Percentiles rank a stretch among this genome's conserved stretches.
phyloP scores from a whole-genome alignment of 2,797 vertebrate species.

The Avahi laniger region DNA sequence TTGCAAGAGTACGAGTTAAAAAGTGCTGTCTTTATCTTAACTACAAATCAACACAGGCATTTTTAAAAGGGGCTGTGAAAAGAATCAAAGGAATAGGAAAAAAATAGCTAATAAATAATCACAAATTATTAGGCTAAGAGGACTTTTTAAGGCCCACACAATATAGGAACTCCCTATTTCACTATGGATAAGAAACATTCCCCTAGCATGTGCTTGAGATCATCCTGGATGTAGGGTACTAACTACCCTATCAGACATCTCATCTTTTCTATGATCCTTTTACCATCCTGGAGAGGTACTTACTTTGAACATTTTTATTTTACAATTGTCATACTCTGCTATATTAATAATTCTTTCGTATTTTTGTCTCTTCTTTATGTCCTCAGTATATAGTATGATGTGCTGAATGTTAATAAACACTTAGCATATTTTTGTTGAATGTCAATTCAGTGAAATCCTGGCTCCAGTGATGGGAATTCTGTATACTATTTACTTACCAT shows the following conservation, averaged over 20 bases:
- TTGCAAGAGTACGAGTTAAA: background rate
- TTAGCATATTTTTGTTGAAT: background rate
- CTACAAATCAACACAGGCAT: background rate
- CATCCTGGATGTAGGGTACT: background rate
- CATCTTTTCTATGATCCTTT: background rate
- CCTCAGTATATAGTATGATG: background rate
- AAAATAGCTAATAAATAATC: background rate
- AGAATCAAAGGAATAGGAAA: background rate
- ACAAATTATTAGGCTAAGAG: background rate
- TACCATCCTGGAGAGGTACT: background rate
- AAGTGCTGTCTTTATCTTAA: slow-evolving; percentile 43
- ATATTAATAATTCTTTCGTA: background rate
- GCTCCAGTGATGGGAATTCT: background rate
- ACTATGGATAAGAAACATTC: background rate
- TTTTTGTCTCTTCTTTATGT: background rate
- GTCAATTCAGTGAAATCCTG: background rate
- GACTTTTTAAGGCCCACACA: background rate
- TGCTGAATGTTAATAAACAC: background rate
- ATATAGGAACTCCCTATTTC: background rate
- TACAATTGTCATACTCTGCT: background rate
- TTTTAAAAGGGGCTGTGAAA: slow-evolving; percentile 2
- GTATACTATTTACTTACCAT: background rate
- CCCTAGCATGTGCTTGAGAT: background rate
- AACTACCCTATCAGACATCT: background rate
- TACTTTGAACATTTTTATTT: background rate